phyloP scores from a whole-genome alignment of 2,113 vertebrate species.

The Fulica atra region DNA sequence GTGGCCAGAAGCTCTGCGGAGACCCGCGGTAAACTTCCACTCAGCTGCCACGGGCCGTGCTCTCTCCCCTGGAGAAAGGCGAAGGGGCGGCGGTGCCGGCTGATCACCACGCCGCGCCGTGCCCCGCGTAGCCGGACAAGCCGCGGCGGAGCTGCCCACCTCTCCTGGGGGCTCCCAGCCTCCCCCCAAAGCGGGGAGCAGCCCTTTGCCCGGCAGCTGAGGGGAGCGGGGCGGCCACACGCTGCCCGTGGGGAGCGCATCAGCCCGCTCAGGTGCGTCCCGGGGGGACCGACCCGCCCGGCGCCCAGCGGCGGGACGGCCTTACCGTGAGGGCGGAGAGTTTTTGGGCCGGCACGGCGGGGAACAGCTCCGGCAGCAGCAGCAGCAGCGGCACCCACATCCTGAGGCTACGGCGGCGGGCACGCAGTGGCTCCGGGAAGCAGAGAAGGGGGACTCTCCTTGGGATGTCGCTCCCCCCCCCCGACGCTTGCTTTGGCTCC shows the following conservation, averaged over 20 bases:
- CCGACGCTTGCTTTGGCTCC: background rate
- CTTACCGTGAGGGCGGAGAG: conserved; percentile 81
- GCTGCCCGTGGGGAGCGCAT: background rate
- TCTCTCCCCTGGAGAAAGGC: background rate
- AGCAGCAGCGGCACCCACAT: conserved; percentile 72
- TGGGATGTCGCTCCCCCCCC: background rate
- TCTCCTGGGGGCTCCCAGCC: background rate
- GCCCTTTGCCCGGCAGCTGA: too few species aligned
- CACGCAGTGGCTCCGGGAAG: background rate
- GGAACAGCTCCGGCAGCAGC: conserved; percentile 58
- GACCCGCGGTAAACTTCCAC: background rate
- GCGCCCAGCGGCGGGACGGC: background rate
- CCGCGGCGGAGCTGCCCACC: background rate
- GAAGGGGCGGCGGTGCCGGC: background rate
- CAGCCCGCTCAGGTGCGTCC: background rate
- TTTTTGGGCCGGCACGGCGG: conserved; percentile 70
- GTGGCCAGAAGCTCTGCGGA: background rate
- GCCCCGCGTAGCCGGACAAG: background rate
- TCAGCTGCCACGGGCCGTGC: background rate
- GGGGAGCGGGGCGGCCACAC: background rate
- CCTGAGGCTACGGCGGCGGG: background rate
- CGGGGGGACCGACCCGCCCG: background rate
- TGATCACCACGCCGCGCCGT: background rate
- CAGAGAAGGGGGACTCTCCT: background rate
- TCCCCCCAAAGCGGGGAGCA: background rate